These are phyloP conservation scores for Mactromeris polynyma DNA, from an alignment of 2,888 invertebrate species.

Conservation along the genomic window DNA sequence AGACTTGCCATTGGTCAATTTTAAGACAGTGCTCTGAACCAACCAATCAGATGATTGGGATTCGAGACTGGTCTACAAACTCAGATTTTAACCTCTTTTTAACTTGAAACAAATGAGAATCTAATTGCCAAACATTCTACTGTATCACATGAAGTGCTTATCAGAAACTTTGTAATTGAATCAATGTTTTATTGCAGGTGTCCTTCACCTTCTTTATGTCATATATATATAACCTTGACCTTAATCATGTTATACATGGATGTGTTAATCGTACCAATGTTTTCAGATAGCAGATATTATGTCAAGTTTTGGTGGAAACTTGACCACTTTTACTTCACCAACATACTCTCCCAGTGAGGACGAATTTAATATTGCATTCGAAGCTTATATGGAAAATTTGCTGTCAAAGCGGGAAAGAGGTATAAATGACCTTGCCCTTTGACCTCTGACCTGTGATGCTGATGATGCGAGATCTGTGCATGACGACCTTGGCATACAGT, in stretches of 20 bases:
- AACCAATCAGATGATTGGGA: too few relatives aligned
- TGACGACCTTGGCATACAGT: conserved; percentile 27
- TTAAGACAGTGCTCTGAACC: too few relatives aligned
- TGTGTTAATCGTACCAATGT: conserved; percentile 8
- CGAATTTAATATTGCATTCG: conserved; percentile 51
- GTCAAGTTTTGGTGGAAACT: conserved; percentile 84
- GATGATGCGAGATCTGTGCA: conserved; percentile 21
- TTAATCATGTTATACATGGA: background rate
- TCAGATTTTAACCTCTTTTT: too few relatives aligned
- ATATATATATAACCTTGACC: background rate
- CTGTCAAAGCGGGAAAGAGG: conserved; percentile 48
- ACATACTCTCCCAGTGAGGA: conserved; percentile 45
- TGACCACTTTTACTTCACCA: conserved; percentile 68
- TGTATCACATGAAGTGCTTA: background rate
- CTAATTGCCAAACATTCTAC: too few relatives aligned
- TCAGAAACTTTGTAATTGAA: background rate
- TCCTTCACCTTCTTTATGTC: background rate
- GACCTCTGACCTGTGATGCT: conserved; percentile 6
- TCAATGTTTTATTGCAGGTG: background rate
- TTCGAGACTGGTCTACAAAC: too few relatives aligned
- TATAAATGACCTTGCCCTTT: conserved; percentile 31
- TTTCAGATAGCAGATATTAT: conserved; percentile 85
- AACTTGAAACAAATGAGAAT: too few relatives aligned
- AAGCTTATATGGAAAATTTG: conserved; percentile 65
- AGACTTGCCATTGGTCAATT: too few relatives aligned